These are phyloP conservation scores for Notothenia rossii DNA, from an alignment of 2,113 vertebrate species.

Conservation along the genomic window DNA sequence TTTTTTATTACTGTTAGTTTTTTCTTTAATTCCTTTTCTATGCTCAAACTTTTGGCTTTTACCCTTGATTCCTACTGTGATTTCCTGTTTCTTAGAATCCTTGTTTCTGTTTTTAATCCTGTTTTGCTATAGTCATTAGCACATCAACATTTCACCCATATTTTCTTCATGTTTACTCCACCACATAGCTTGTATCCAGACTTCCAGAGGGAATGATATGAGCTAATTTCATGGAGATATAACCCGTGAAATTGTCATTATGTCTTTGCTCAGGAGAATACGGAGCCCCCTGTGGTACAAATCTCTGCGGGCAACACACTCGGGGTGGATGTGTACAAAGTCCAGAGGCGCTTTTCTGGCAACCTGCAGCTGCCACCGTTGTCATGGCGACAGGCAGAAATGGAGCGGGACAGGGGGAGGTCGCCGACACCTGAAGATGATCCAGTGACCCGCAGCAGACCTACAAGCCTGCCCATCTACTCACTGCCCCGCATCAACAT, in stretches of 20 bases:
- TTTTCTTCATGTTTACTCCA: conserved; percentile 5
- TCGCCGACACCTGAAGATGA: conserved; percentile 89
- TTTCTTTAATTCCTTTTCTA: not conserved
- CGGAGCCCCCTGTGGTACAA: conserved; percentile 83
- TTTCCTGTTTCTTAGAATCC: not conserved
- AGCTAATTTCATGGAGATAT: not conserved
- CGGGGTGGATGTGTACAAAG: conserved; percentile 90
- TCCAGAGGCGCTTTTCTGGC: conserved; percentile 91
- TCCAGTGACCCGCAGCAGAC: conserved; percentile 84
- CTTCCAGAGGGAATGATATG: not conserved
- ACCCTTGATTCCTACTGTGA: not conserved
- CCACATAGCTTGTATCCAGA: not conserved
- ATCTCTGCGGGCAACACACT: conserved; percentile 81
- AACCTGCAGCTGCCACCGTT: conserved; percentile 92
- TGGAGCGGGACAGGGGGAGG: conserved; percentile 66
- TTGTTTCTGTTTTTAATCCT: not conserved
- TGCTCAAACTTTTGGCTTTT: not conserved
- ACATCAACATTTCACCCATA: not conserved
- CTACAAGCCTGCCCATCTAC: conserved; percentile 89
- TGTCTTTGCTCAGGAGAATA: conserved; percentile 80
- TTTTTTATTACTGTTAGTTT: too few relatives aligned
- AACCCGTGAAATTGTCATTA: not conserved
- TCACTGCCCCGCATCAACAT: conserved; percentile 93
- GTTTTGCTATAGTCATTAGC: not conserved
- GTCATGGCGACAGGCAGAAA: conserved; percentile 90